Base-by-base conservation (phyloP, 2,888 invertebrate genomes). In the Rhodophaea formosa region DNA sequence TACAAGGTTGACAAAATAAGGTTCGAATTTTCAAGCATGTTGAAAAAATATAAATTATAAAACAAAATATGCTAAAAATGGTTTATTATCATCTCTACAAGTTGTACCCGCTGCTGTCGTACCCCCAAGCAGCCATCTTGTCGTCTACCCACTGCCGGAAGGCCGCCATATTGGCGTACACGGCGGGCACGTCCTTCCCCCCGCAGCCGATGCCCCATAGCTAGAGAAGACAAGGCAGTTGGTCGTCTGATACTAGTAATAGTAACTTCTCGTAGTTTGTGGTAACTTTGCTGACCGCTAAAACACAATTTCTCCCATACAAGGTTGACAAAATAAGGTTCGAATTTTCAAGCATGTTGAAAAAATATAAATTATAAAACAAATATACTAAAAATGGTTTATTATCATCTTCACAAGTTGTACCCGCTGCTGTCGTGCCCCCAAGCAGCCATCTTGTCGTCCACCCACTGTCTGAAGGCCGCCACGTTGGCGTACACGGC, bases 191-290 rank as follows among this genome's bases (percentile, higher is more conserved):
- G 55, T 92, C 32, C 32, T 32, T 32, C 32, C 32, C 32, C 73
- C 14, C 95, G 88, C 97, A 97, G 3, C 95, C 96, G 57, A 97
- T 95, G n/a, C 97, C 97, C 97, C 97, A 97, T n/a, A n/a, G n/a
- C n/a, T n/a, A n/a, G n/a, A n/a, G n/a, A n/a, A n/a, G n/a, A n/a
- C n/a, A n/a, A n/a, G n/a, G n/a, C n/a, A n/a, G n/a, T n/a, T n/a
- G n/a, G n/a, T n/a, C n/a, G n/a, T n/a, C n/a, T n/a, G n/a, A n/a
- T n/a, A n/a, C n/a, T n/a, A n/a, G n/a, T n/a, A n/a, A n/a, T n/a
- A n/a, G n/a, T n/a, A n/a, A n/a, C n/a, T n/a, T n/a, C n/a, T n/a
- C n/a, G n/a, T n/a, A n/a, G n/a, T n/a, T n/a, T n/a, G n/a, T n/a
- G n/a, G n/a, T n/a, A n/a, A n/a, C n/a, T n/a, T n/a, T n/a, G n/a